These are phyloP conservation scores for Cylloceria caligata DNA, from an alignment of 2,888 invertebrate genomes.

Conservation along the genomic window DNA sequence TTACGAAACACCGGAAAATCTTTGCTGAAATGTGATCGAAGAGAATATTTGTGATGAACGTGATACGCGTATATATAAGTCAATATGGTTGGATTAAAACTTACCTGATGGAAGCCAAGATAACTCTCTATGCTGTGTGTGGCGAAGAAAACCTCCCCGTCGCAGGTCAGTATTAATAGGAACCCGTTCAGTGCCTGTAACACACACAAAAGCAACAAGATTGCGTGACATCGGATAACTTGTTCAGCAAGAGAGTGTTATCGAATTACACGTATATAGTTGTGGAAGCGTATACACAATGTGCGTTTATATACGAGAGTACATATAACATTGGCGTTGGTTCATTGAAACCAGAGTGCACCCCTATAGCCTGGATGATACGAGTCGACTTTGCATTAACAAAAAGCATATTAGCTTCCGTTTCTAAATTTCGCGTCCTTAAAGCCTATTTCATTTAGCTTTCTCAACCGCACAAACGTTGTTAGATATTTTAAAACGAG, in stretches of 20 bases:
- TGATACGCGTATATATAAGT: slow-evolving; percentile 28
- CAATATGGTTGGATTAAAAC: slow-evolving; percentile 74
- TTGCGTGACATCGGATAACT: slow-evolving; percentile 69
- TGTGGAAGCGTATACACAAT: slow-evolving; percentile 44
- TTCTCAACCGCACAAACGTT: too few species aligned
- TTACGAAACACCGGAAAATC: background rate
- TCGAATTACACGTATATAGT: slow-evolving; percentile 63
- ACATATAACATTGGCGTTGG: background rate
- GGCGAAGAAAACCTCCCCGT: slow-evolving; percentile 99
- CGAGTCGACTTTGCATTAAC: background rate
- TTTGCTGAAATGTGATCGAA: background rate
- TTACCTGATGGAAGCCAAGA: slow-evolving; percentile 99
- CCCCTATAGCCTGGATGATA: background rate
- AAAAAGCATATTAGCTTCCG: background rate
- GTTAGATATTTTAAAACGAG: slow-evolving; percentile 18
- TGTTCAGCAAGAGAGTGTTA: slow-evolving; percentile 67
- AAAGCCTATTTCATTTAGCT: too few species aligned
- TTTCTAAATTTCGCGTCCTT: too few species aligned
- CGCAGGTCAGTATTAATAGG: slow-evolving; percentile 98
- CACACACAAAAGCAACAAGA: slow-evolving; percentile 70
- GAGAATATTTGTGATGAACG: background rate
- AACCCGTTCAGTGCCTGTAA: slow-evolving; percentile 99
- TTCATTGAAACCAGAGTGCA: slow-evolving; percentile 18
- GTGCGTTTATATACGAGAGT: slow-evolving; percentile 2
- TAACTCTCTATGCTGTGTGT: slow-evolving; percentile 99